A percentile compares a stretch with the other conserved stretches of the same genome.
Evolutionary conservation across 2,888 invertebrate genomes (phyloP).

Genomic region (Diaprepes abbreviatus): DNA sequence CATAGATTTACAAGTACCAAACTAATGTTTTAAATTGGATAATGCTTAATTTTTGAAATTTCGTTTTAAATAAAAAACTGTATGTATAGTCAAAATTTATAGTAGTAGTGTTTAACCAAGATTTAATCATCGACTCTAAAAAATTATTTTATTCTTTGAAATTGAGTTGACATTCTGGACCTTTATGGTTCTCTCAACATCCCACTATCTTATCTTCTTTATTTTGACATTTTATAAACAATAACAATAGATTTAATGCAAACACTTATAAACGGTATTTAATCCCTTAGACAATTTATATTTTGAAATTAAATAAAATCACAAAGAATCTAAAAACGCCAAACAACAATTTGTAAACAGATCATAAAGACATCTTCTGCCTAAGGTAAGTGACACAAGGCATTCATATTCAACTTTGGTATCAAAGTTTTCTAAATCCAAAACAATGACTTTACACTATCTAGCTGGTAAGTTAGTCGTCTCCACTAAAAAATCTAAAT

Average conservation of each 20-base stretch:
- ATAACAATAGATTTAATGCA: slow-evolving; percentile 34
- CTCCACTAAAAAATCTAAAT: neutral
- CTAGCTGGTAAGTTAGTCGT: neutral
- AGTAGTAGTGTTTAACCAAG: no score
- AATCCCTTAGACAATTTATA: neutral
- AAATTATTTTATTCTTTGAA: no score
- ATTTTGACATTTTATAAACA: slow-evolving; percentile 47
- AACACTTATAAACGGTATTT: neutral
- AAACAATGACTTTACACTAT: neutral
- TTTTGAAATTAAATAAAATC: neutral
- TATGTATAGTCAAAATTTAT: no score
- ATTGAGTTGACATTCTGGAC: no score
- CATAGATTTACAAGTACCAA: no score
- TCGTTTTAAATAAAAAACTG: no score
- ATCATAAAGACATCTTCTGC: slow-evolving; percentile 19
- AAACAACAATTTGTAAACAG: slow-evolving; percentile 18
- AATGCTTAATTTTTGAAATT: no score
- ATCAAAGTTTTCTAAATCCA: neutral
- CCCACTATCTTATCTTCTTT: slow-evolving; percentile 19
- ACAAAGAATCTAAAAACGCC: neutral
- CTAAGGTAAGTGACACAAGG: slow-evolving; percentile 34
- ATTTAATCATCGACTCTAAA: no score
- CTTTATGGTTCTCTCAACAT: slow-evolving; percentile 21
- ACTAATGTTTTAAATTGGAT: no score
- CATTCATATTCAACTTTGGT: slow-evolving; percentile 11